These are phyloP conservation scores for Polypterus senegalus DNA, from an alignment of 2,113 vertebrate genomes.

Conservation along the genomic window DNA sequence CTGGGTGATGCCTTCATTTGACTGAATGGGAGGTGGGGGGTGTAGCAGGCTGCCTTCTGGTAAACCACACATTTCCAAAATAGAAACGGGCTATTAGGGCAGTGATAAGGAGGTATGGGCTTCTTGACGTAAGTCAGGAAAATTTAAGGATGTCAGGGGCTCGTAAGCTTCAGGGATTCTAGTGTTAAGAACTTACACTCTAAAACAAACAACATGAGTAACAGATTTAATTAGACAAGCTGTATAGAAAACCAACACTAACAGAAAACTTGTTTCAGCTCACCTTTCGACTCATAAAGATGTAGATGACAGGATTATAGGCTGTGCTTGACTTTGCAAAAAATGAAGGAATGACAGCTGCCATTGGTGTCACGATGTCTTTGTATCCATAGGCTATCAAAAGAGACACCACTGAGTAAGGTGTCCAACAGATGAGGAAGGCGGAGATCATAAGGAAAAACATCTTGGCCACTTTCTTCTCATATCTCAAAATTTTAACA, in stretches of 20 bases:
- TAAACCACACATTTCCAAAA: no score
- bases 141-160: no score
- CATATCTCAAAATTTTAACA: constrained; percentile 73
- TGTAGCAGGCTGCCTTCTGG: no score
- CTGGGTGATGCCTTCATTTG: no score
- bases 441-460: constrained; percentile 75
- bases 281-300: constrained; percentile 87
- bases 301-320: constrained; percentile 80
- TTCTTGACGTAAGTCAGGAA: no score
- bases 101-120: no score
- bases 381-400: constrained; percentile 65
- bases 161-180: no score
- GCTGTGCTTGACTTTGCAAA: constrained; percentile 79
- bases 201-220: not conserved
- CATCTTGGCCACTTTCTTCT: constrained; percentile 81
- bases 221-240: not conserved
- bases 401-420: constrained; percentile 72
- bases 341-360: constrained; percentile 71
- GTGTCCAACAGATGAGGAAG: constrained; percentile 80
- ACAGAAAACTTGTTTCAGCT: not conserved
- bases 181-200: not conserved
- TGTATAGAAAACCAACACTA: not conserved
- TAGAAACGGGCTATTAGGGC: no score
- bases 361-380: constrained; percentile 61
- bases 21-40: no score